phyloP scores from a whole-genome alignment of 2,797 vertebrate genomes.

The Sebastes matsubarae region DNA sequence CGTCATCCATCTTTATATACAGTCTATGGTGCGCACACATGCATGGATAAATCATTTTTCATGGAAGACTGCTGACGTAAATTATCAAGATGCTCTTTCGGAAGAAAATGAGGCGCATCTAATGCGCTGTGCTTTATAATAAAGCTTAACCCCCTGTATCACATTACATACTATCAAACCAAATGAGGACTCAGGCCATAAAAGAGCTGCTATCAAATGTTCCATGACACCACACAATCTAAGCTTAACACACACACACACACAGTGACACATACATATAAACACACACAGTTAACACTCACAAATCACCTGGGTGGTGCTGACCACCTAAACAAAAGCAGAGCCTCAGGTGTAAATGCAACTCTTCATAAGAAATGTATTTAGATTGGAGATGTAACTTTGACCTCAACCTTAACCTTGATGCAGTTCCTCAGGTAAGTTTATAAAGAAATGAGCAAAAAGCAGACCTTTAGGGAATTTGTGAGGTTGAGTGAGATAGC shows the following conservation, averaged over 20 bases:
- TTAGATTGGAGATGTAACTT: background rate
- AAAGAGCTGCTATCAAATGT: slow-evolving; percentile 59
- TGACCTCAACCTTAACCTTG: background rate
- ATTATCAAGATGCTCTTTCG: slow-evolving; percentile 27
- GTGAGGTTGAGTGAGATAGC: background rate
- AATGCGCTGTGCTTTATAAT: slow-evolving; percentile 45
- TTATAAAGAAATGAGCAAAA: background rate
- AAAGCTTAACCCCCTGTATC: slow-evolving; percentile 41
- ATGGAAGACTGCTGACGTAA: background rate
- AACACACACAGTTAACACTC: background rate
- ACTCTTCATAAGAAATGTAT: background rate
- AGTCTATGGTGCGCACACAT: background rate
- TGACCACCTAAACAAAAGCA: background rate
- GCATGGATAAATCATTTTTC: slow-evolving; percentile 5
- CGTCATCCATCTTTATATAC: too few relatives aligned
- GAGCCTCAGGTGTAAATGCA: background rate
- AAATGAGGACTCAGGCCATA: slow-evolving; percentile 42
- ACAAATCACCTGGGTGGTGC: background rate
- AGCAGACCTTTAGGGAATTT: background rate
- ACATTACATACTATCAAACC: slow-evolving; percentile 58
- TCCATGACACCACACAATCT: background rate
- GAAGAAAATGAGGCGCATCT: slow-evolving; percentile 34
- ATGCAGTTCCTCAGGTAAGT: background rate
- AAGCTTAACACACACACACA: background rate
- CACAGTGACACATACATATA: background rate